phyloP scores from a whole-genome alignment of 2,888 invertebrate species.

The Caenorhabditis virilis region DNA sequence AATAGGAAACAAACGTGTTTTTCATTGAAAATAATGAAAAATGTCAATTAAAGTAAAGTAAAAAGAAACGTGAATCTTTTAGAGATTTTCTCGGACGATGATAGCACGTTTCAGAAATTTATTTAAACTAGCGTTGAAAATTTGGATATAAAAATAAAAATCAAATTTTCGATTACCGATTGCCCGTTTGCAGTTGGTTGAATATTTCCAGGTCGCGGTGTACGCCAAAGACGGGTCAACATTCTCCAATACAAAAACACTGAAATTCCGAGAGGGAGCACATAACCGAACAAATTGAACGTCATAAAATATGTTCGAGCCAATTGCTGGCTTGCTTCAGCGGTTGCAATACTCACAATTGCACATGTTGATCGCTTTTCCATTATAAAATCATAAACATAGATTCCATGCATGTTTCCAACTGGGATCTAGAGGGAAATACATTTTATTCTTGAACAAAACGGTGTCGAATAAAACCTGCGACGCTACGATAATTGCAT shows the following conservation, averaged over 20 bases:
- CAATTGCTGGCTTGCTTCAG: constrained; percentile 50
- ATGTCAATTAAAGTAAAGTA: too few relatives aligned
- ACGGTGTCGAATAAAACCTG: constrained; percentile 47
- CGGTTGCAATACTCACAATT: constrained; percentile 59
- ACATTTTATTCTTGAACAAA: background rate
- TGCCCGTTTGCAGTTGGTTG: constrained; percentile 15
- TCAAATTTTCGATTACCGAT: constrained; percentile 8
- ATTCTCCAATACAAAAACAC: constrained; percentile 86
- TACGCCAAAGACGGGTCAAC: constrained; percentile 82
- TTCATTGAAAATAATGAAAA: too few relatives aligned
- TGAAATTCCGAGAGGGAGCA: constrained; percentile 84
- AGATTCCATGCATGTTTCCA: constrained; percentile 52
- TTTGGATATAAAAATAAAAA: too few relatives aligned
- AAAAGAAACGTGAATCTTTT: too few relatives aligned
- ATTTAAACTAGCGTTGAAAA: too few relatives aligned
- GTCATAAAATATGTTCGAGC: constrained; percentile 74
- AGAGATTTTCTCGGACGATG: too few relatives aligned
- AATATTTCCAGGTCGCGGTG: constrained; percentile 54
- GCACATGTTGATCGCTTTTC: constrained; percentile 63
- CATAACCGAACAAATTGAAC: constrained; percentile 86
- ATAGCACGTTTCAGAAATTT: too few relatives aligned
- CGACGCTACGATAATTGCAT: constrained; percentile 57
- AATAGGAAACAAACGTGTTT: too few relatives aligned
- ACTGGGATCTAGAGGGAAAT: constrained; percentile 47
- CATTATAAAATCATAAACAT: constrained; percentile 59